Percentiles rank a stretch among this genome's conserved stretches.
Conservation (phyloP, 2,888 invertebrate species). For the Oasisia sp. region DNA sequence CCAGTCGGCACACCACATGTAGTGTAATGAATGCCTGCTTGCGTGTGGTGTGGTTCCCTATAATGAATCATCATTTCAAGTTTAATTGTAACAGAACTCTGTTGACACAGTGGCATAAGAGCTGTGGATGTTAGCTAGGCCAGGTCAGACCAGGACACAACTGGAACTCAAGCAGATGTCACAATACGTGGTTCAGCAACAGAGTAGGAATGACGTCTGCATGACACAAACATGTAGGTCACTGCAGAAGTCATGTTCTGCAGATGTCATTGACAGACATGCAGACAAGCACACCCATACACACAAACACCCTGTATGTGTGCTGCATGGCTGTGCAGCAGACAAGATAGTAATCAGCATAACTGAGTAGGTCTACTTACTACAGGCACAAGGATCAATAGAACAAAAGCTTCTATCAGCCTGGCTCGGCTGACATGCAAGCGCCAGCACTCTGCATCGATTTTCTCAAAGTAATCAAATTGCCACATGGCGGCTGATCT, state of each 20-base stretch:
- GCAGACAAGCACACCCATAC: neutral
- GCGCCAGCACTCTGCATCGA: neutral
- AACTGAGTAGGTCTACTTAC: slow-evolving; percentile 17
- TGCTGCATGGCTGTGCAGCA: neutral
- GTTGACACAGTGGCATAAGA: neutral
- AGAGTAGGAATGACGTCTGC: neutral
- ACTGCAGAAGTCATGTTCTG: neutral
- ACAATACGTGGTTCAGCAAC: neutral
- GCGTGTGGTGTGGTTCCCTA: neutral
- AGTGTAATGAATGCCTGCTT: neutral
- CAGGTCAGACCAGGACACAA: neutral
- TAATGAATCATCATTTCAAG: neutral
- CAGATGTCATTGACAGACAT: neutral
- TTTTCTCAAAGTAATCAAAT: slow-evolving; percentile 11
- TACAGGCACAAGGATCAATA: neutral
- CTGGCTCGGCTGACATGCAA: neutral
- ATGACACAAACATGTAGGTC: neutral
- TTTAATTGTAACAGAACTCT: slow-evolving; percentile 4
- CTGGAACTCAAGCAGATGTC: neutral
- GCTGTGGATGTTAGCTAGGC: neutral
- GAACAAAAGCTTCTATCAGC: slow-evolving; percentile 17
- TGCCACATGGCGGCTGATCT: neutral
- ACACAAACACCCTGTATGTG: neutral
- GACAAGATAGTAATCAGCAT: slow-evolving; percentile 13
- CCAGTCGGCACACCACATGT: neutral